Conservation (phyloP, 1,140 invertebrate genomes). For the Babylonia areolata region DNA sequence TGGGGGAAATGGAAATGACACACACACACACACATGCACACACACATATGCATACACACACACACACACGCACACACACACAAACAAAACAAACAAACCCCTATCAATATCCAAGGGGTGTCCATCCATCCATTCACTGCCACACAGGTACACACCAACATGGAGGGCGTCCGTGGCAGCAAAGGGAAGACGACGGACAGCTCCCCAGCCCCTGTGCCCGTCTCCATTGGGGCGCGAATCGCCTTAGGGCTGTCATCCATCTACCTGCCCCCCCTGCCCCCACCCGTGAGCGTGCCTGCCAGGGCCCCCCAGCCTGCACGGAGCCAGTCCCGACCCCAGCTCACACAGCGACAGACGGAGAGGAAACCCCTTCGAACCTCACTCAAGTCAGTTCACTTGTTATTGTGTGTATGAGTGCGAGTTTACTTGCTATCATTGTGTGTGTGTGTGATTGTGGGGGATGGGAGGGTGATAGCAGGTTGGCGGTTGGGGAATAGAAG, state of each 20-base stretch:
- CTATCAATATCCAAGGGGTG: no score
- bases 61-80: no score
- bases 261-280: slow-evolving; percentile 72
- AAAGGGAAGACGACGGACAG: slow-evolving; percentile 44
- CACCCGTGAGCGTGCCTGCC: slow-evolving; percentile 53
- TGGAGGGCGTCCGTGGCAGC: slow-evolving; percentile 59
- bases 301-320: not conserved
- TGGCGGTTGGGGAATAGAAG: no score
- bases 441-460: not conserved
- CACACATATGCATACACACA: no score
- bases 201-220: no score
- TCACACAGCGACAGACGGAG: slow-evolving; percentile 30
- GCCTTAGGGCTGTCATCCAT: slow-evolving; percentile 61
- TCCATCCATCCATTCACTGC: no score
- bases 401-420: slow-evolving; percentile 3
- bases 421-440: not conserved
- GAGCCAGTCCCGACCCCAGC: not conserved
- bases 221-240: slow-evolving; percentile 64
- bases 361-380: slow-evolving; percentile 63
- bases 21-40: no score
- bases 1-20: no score
- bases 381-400: slow-evolving; percentile 59
- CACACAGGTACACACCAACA: slow-evolving; percentile 68
- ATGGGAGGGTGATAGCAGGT: no score
- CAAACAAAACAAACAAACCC: no score